Percentiles rank a stretch among this genome's conserved stretches.
phyloP scores from a whole-genome alignment of 2,888 invertebrate genomes.

The Tetramorium bicarinatum region DNA sequence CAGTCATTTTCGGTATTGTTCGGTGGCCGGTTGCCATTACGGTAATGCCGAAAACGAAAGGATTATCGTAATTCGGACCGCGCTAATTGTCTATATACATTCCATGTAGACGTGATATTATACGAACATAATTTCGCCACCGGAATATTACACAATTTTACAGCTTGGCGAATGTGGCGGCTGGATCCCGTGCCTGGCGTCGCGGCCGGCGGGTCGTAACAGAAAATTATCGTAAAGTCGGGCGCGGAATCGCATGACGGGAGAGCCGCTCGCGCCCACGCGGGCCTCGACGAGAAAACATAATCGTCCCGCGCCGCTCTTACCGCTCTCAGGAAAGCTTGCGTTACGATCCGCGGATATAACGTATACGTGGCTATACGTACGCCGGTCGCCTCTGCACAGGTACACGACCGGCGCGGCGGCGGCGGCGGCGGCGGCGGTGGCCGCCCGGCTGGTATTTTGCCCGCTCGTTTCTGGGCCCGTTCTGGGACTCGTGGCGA shows the following conservation, averaged over 20 bases:
- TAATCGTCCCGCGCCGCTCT: conserved; percentile 48
- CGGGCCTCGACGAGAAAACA: conserved; percentile 52
- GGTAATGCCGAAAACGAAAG: not conserved
- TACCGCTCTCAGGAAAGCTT: conserved; percentile 46
- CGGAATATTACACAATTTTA: conserved; percentile 43
- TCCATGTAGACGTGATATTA: conserved; percentile 12
- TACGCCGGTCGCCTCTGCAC: conserved; percentile 42
- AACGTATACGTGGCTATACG: not conserved
- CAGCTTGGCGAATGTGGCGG: conserved; percentile 26
- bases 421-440: conserved; percentile 3
- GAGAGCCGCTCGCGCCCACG: conserved; percentile 63
- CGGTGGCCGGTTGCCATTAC: not conserved
- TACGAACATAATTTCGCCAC: conserved; percentile 22
- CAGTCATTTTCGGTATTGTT: not conserved
- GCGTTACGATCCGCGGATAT: conserved; percentile 42
- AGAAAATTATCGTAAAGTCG: conserved; percentile 61
- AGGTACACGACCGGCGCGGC: conserved; percentile 56
- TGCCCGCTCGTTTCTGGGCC: conserved; percentile 66
- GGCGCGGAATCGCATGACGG: conserved; percentile 51
- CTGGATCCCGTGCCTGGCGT: not conserved
- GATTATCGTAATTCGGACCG: not conserved
- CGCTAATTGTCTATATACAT: not conserved
- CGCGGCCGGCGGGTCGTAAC: conserved; percentile 19
- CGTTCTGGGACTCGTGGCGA: conserved; percentile 74
- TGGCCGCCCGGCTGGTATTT: conserved; percentile 70